Evolutionary conservation across 2,797 vertebrate genomes (phyloP).

Genomic region (Myripristis jacobus): DNA sequence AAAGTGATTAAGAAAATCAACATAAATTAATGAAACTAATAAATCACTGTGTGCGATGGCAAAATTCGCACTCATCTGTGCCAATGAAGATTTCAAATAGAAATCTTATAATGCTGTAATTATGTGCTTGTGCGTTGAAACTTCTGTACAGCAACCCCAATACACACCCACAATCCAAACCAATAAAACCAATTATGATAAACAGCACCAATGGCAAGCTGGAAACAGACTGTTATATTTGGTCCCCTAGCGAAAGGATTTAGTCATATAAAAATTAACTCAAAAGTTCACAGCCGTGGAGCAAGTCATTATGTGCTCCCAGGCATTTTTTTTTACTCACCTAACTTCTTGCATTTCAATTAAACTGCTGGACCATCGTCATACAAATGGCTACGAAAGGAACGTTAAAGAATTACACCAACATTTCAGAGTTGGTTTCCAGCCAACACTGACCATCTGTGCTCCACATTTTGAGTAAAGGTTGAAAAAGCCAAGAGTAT

Average conservation of each 20-base stretch:
- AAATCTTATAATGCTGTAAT: conserved; percentile 73
- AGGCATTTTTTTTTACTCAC: conserved; percentile 31
- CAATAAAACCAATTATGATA: conserved; percentile 65
- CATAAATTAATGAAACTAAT: conserved; percentile 78
- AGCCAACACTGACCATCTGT: conserved; percentile 77
- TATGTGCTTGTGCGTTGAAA: conserved; percentile 65
- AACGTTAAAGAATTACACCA: conserved; percentile 49
- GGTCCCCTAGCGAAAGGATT: conserved; percentile 66
- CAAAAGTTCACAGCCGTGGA: conserved; percentile 18
- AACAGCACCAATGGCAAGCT: conserved; percentile 66
- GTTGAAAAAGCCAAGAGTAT: conserved; percentile 69
- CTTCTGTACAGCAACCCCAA: conserved; percentile 69
- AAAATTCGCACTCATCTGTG: conserved; percentile 73
- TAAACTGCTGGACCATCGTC: conserved; percentile 53
- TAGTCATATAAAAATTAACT: conserved; percentile 51
- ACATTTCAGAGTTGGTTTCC: conserved; percentile 48
- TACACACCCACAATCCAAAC: conserved; percentile 38
- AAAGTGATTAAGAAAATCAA: conserved; percentile 78
- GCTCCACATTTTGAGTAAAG: conserved; percentile 74
- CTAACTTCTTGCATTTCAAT: conserved; percentile 60
- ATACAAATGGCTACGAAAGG: no score
- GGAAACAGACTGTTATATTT: conserved; percentile 73
- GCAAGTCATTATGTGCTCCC: conserved; percentile 21
- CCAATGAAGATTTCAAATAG: conserved; percentile 76
- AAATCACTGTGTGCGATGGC: conserved; percentile 62